phyloP scores from a whole-genome alignment of 2,888 invertebrate genomes.

The Endomychus coccineus region DNA sequence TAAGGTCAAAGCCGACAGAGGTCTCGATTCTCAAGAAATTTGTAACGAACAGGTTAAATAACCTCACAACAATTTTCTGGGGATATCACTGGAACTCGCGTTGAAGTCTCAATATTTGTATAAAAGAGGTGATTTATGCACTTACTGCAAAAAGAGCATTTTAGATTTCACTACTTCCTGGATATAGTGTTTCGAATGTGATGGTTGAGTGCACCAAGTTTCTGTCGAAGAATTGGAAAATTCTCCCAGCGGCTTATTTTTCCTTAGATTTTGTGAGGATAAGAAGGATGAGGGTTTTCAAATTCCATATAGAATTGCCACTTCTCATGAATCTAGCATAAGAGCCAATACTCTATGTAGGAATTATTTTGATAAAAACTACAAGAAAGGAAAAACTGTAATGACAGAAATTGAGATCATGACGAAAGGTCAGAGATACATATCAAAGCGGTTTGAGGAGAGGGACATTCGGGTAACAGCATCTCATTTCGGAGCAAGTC shows the following conservation, averaged over 20 bases:
- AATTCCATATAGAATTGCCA: no score
- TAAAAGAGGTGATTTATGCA: slow-evolving; percentile 2
- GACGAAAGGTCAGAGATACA: slow-evolving; percentile 1
- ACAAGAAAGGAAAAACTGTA: no score
- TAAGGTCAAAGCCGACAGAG: background rate
- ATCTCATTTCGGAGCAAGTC: no score
- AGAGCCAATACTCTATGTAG: no score
- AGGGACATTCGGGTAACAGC: no score
- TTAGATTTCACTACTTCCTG: slow-evolving; percentile 3
- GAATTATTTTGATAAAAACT: no score
- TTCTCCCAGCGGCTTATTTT: background rate
- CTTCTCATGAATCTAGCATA: no score
- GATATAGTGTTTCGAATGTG: background rate
- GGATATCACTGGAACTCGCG: slow-evolving; percentile 1
- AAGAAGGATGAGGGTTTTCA: no score
- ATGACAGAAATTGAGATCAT: background rate
- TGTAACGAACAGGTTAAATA: slow-evolving; percentile 2
- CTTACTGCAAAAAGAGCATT: slow-evolving; percentile 3
- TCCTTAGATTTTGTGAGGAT: no score
- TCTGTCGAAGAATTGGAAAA: background rate
- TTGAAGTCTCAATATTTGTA: slow-evolving; percentile 2
- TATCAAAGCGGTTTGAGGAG: no score
- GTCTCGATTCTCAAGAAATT: slow-evolving; percentile 4
- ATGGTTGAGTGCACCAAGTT: slow-evolving; percentile 2
- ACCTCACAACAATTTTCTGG: slow-evolving; percentile 4